A percentile compares a stretch with the other conserved stretches of the same genome.
Conservation (phyloP, 1,140 invertebrate genomes). For the Diorhabda carinulata region DNA sequence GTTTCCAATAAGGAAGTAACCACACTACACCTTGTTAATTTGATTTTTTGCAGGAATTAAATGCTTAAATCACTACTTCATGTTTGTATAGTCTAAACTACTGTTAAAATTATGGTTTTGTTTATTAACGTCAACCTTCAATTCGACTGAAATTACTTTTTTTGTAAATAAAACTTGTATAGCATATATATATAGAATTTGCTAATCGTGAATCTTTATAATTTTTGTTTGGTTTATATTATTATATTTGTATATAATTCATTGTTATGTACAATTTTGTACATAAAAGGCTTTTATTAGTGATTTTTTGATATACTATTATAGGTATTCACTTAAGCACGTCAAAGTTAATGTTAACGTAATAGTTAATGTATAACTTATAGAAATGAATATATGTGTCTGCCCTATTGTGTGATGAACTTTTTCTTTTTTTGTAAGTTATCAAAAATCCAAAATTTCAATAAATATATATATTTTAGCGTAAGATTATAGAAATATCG, state of each 20-base stretch:
- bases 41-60: no score
- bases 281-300: constrained; percentile 35
- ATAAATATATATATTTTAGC: constrained; percentile 2
- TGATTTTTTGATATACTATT: constrained; percentile 22
- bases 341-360: constrained; percentile 6
- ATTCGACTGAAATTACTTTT: constrained; percentile 1
- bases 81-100: no score
- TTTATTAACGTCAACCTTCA: no score
- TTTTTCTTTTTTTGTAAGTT: constrained; percentile 3
- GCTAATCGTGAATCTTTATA: constrained; percentile 3
- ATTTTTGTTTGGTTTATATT: constrained; percentile 15
- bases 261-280: constrained; percentile 34
- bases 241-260: constrained; percentile 28
- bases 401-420: background rate
- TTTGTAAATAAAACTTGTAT: constrained; percentile 15
- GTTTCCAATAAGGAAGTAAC: no score
- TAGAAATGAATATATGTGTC: constrained; percentile 11
- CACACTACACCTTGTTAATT: no score
- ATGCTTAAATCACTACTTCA: no score
- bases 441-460: constrained; percentile 1
- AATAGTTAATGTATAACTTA: constrained; percentile 7
- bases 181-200: background rate
- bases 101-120: no score
- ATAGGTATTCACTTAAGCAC: constrained; percentile 17
- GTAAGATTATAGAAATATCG: constrained; percentile 1